phyloP scores from a whole-genome alignment of 2,797 vertebrate genomes.

The Lepus oiostolus region DNA sequence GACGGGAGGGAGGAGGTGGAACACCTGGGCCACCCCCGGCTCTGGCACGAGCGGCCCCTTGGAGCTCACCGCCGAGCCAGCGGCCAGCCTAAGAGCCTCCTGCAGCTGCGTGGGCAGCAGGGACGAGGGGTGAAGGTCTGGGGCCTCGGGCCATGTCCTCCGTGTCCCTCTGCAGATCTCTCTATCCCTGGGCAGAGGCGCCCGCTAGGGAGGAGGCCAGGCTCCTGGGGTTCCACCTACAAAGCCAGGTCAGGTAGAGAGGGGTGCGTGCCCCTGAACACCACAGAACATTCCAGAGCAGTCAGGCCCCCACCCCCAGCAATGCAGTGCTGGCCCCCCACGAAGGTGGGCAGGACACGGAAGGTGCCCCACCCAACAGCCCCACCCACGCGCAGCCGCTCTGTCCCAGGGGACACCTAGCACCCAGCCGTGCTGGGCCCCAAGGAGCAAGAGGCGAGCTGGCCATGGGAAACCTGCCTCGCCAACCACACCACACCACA shows the following conservation, averaged over 20 bases:
- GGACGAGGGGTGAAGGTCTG: neutral
- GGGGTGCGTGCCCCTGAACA: too few species aligned
- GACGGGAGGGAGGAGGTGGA: slow-evolving; percentile 6
- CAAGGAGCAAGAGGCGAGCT: neutral
- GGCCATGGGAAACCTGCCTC: neutral
- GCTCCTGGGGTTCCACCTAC: too few species aligned
- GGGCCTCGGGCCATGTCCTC: neutral
- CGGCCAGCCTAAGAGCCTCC: neutral
- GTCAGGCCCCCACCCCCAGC: neutral
- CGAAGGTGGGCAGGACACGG: too few species aligned
- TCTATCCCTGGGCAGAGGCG: neutral
- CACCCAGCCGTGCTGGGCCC: neutral
- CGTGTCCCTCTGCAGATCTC: neutral
- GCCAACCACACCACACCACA: too few species aligned
- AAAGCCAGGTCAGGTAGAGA: neutral
- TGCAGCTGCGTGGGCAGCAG: neutral
- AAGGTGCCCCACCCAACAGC: too few species aligned
- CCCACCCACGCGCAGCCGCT: neutral
- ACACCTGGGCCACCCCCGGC: slow-evolving; percentile 39
- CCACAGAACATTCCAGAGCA: neutral
- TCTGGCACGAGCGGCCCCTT: neutral
- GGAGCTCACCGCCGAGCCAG: neutral
- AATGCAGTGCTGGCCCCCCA: neutral
- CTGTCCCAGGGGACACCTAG: neutral
- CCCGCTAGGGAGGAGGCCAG: neutral